phyloP scores from a whole-genome alignment of 2,888 invertebrate species.

The Odontothrips loti region DNA sequence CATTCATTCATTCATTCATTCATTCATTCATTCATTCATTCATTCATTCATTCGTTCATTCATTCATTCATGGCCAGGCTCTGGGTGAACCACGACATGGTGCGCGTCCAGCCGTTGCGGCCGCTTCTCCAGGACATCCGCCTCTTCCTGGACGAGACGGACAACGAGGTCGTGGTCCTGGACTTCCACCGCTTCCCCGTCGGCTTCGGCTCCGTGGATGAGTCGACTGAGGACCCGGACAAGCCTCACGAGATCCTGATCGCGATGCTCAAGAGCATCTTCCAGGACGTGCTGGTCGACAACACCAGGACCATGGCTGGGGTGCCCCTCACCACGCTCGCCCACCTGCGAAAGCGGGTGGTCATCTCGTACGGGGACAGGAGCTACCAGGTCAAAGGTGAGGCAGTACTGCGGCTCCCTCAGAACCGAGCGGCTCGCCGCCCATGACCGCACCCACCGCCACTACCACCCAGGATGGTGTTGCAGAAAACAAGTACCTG shows the following conservation, averaged over 20 bases:
- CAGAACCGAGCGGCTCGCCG: neutral
- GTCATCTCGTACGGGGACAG: constrained; percentile 58
- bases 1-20: neutral
- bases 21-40: neutral
- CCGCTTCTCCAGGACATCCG: constrained; percentile 65
- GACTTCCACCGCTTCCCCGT: constrained; percentile 80
- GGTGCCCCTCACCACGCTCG: constrained; percentile 57
- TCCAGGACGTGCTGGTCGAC: constrained; percentile 54
- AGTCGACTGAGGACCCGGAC: neutral
- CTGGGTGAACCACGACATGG: constrained; percentile 69
- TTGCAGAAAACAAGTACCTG: constrained; percentile 55
- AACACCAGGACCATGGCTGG: constrained; percentile 50
- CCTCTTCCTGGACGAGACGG: constrained; percentile 62
- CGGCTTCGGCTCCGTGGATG: constrained; percentile 49
- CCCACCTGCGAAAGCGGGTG: constrained; percentile 53
- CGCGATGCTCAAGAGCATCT: constrained; percentile 54
- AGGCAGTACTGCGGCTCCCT: neutral
- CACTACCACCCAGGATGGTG: neutral
- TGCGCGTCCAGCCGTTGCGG: constrained; percentile 62
- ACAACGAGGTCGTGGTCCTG: constrained; percentile 67
- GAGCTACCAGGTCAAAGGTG: constrained; percentile 43
- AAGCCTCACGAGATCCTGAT: constrained; percentile 53
- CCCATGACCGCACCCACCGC: neutral
- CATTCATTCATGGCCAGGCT: constrained; percentile 52
- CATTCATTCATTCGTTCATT: neutral